A percentile compares a stretch with the other conserved stretches of the same genome.
Conservation (phyloP, 2,797 vertebrate genomes). For the Carcharodon carcharias region DNA sequence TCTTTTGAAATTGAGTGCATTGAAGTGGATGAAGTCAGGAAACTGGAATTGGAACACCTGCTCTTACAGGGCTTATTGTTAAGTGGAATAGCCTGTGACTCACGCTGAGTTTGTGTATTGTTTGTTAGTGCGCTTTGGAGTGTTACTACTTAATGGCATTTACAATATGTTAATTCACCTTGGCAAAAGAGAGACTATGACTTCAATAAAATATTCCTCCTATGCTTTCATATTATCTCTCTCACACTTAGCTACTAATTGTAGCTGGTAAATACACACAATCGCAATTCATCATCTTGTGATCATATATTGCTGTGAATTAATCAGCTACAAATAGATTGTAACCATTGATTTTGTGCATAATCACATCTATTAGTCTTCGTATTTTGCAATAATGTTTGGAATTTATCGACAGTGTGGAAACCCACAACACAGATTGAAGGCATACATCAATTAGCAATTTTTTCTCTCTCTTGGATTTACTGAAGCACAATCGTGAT, state of each 20-base stretch:
- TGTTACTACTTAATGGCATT: background rate
- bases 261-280: background rate
- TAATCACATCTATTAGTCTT: slow-evolving; percentile 25
- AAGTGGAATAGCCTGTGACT: background rate
- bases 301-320: slow-evolving; percentile 33
- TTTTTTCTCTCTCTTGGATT: slow-evolving; percentile 15
- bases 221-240: background rate
- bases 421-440: slow-evolving; percentile 5
- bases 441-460: slow-evolving; percentile 30
- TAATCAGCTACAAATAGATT: slow-evolving; percentile 25
- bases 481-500: background rate
- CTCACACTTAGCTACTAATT: background rate
- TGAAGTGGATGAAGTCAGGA: slow-evolving; percentile 6
- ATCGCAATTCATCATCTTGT: slow-evolving; percentile 6
- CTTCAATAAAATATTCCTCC: background rate
- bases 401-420: slow-evolving; percentile 1
- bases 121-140: background rate
- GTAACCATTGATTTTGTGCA: slow-evolving; percentile 7
- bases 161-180: background rate
- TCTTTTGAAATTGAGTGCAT: background rate
- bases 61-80: background rate
- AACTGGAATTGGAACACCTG: background rate
- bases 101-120: background rate
- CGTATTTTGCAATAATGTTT: slow-evolving; percentile 21
- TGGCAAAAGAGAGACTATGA: background rate